Evolutionary conservation across 2,888 invertebrate genomes (phyloP).

Genomic region (Dichetophora obliterata): DNA sequence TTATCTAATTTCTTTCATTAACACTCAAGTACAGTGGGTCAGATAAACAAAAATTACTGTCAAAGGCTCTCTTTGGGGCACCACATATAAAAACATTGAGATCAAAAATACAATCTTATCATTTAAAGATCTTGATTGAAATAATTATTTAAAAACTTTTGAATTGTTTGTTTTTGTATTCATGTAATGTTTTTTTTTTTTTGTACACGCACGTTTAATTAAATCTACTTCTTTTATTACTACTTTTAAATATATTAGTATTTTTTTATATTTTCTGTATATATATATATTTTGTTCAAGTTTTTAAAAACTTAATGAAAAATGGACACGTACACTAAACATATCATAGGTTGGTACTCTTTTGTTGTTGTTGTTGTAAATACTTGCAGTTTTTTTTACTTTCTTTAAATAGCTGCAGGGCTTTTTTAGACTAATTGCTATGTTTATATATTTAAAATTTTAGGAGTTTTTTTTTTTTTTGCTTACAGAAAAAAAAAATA

Average conservation of each 20-base stretch:
- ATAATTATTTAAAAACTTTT: neutral
- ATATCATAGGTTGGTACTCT: neutral
- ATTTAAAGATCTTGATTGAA: neutral
- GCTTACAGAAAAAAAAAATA: conserved; percentile 55
- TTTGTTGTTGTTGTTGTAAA: conserved; percentile 15
- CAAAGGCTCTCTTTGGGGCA: neutral
- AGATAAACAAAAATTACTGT: neutral
- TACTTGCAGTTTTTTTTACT: conserved; percentile 28
- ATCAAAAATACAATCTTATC: neutral
- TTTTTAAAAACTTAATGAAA: neutral
- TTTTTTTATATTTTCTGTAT: neutral
- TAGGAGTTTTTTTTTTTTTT: conserved; percentile 22
- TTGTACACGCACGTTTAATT: neutral
- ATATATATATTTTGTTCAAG: neutral
- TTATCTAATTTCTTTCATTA: neutral
- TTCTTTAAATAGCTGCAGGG: conserved; percentile 59
- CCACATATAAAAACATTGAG: neutral
- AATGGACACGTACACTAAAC: conserved; percentile 12
- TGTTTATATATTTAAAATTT: conserved; percentile 12
- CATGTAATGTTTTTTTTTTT: too few relatives aligned
- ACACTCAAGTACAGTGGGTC: conserved; percentile 16
- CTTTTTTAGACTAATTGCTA: conserved; percentile 40
- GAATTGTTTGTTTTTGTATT: conserved; percentile 1
- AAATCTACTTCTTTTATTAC: neutral
- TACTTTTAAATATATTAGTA: neutral